These are phyloP conservation scores for Emydura subglobosa DNA, from an alignment of 2,113 vertebrate genomes.

Conservation along the genomic window DNA sequence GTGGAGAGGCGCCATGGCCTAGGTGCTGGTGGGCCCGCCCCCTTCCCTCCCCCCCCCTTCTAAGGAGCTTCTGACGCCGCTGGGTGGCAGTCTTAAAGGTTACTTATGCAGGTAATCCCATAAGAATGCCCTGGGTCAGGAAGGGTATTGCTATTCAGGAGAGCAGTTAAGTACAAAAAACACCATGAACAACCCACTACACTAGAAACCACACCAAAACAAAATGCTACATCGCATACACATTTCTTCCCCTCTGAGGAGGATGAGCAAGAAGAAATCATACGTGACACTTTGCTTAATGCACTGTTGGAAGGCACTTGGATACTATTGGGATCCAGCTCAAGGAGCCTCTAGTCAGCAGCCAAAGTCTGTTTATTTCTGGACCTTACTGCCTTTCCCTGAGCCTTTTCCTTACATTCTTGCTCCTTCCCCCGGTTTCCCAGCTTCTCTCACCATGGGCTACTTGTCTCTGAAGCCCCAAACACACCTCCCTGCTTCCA, in stretches of 20 bases:
- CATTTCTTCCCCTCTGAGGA: neutral
- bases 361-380: neutral
- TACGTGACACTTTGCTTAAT: neutral
- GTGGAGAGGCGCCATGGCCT: no score
- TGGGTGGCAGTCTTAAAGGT: neutral
- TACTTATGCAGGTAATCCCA: neutral
- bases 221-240: fast-evolving
- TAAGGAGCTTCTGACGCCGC: no score
- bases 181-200: neutral
- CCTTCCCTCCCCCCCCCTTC: no score
- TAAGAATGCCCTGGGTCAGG: neutral
- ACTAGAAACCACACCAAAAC: neutral
- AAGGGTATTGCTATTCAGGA: neutral
- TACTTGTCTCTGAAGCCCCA: neutral
- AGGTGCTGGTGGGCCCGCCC: no score
- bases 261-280: neutral
- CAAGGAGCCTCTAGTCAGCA: neutral
- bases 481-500: neutral
- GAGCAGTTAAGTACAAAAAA: neutral
- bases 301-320: fast-evolving
- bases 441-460: neutral
- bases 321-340: neutral
- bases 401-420: neutral
- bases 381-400: neutral
- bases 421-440: neutral